phyloP scores from a whole-genome alignment of 2,113 vertebrate species.

The Australoheros scitulus region DNA sequence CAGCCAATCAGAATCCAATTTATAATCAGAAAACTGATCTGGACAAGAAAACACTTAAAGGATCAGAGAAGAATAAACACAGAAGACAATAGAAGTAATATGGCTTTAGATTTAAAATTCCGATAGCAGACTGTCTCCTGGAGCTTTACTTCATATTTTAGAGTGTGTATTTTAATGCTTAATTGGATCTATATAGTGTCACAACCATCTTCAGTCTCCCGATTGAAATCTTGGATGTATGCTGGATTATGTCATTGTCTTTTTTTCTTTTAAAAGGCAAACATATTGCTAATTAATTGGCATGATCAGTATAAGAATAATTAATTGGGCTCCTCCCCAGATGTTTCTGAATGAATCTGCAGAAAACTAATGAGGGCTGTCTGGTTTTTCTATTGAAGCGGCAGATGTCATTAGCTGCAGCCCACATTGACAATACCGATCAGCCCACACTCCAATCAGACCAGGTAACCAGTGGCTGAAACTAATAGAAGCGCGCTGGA shows the following conservation, averaged over 20 bases:
- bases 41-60: conserved; percentile 47
- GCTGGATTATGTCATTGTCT: background rate
- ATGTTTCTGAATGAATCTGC: conserved; percentile 52
- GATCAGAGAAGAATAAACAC: conserved; percentile 50
- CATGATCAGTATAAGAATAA: conserved; percentile 37
- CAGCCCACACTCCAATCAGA: conserved; percentile 18
- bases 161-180: background rate
- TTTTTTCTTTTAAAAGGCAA: background rate
- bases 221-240: conserved; percentile 14
- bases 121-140: background rate
- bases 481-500: conserved; percentile 53
- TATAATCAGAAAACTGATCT: conserved; percentile 63
- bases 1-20: conserved; percentile 59
- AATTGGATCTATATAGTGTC: conserved; percentile 36
- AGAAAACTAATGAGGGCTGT: conserved; percentile 52
- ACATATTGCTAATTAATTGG: conserved; percentile 56
- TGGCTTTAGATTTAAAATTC: conserved; percentile 31
- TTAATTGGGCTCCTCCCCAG: conserved; percentile 58
- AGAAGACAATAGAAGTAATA: conserved; percentile 39
- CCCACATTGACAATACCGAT: conserved; percentile 40
- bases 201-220: background rate
- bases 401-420: conserved; percentile 54
- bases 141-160: background rate
- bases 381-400: conserved; percentile 26
- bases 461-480: conserved; percentile 52